phyloP scores from a whole-genome alignment of 2,113 vertebrate genomes.

The Bambusicola thoracicus region DNA sequence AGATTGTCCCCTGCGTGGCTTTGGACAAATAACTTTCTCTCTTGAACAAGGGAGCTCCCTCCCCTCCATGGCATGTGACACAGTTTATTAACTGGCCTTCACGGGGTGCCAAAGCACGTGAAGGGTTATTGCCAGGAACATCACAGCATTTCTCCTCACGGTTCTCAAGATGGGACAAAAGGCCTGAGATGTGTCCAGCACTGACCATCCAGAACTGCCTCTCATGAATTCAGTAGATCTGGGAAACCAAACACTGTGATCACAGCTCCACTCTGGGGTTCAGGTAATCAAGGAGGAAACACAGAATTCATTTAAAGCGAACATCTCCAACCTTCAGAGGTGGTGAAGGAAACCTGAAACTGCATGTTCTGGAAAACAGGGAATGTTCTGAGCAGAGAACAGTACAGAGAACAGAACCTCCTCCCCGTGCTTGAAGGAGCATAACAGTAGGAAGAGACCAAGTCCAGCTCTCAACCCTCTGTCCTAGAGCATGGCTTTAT shows the following conservation, averaged over 20 bases:
- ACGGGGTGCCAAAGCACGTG: not conserved
- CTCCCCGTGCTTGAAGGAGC: not conserved
- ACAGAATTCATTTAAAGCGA: not conserved
- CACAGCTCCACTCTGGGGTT: not conserved
- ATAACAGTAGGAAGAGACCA: not conserved
- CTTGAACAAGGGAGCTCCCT: not conserved
- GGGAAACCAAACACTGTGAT: not conserved
- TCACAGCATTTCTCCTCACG: not conserved
- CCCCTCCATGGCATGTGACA: not conserved
- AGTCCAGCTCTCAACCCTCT: not conserved
- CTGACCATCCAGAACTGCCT: not conserved
- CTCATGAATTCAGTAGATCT: not conserved
- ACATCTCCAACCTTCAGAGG: not conserved
- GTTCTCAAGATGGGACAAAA: not conserved
- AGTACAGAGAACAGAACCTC: no score
- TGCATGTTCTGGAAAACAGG: not conserved
- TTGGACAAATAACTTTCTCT: not conserved
- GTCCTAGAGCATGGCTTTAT: constrained; percentile 27
- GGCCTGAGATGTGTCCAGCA: not conserved
- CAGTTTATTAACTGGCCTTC: not conserved
- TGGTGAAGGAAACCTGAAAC: not conserved
- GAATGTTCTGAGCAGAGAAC: not conserved
- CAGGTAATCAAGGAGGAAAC: not conserved
- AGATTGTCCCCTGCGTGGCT: not conserved
- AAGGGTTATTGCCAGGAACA: not conserved